Evolutionary conservation across 2,888 invertebrate genomes (phyloP).

Genomic region (Drosophila anceps): DNA sequence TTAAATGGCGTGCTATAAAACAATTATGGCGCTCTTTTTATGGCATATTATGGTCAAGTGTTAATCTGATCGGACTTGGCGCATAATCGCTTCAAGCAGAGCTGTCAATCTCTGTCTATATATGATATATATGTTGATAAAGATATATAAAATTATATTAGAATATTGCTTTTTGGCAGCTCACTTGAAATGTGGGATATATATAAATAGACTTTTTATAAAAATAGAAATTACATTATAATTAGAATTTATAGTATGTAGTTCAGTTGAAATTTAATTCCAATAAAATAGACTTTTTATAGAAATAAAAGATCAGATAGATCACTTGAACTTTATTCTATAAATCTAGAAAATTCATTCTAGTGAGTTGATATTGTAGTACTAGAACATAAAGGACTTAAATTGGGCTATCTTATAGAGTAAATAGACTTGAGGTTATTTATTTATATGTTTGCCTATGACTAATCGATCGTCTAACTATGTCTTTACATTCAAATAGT

Average conservation of each 20-base stretch:
- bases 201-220: neutral
- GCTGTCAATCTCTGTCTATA: neutral
- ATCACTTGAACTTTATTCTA: no score
- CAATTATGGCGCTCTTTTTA: slow-evolving; percentile 49
- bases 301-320: no score
- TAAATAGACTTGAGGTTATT: neutral
- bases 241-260: neutral
- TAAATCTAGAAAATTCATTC: no score
- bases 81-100: neutral
- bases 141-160: neutral
- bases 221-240: neutral
- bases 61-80: slow-evolving; percentile 8
- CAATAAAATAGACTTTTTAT: neutral
- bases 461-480: neutral
- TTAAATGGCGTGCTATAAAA: slow-evolving; percentile 57
- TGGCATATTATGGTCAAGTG: slow-evolving; percentile 5
- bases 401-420: neutral
- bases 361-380: no score
- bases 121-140: neutral
- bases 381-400: neutral
- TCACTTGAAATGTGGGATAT: neutral
- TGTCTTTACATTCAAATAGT: neutral
- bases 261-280: neutral
- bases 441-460: neutral
- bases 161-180: neutral